Base-by-base conservation (phyloP, 1,140 invertebrate species). In the Sycophila sp. region DNA sequence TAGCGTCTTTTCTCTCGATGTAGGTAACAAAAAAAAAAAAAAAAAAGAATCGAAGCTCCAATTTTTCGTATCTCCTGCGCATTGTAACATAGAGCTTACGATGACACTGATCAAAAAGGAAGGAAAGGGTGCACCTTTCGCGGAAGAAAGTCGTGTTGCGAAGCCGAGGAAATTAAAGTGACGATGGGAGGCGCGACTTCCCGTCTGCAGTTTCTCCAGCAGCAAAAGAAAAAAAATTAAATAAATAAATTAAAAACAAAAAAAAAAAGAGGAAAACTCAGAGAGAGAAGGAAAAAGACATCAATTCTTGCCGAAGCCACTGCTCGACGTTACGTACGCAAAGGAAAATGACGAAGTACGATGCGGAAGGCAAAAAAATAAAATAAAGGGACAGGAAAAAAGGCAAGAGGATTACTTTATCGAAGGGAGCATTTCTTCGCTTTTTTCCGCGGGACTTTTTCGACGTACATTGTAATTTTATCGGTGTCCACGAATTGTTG, bases 61-160 rank as follows among this genome's bases (percentile, higher is more conserved):
- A 66, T 51, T 42, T 69, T 56, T 60, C 66, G 42, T 79, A 76
- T 79, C 73, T 78, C 74, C 74, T 76, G 68, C 63, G 78, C 77
- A 80, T 78, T 82, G 78, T 83, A 82, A 80, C 76, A 78, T 81
- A 81, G 78, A n/a, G n/a, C n/a, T n/a, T n/a, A n/a, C n/a, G n/a
- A n/a, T n/a, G n/a, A n/a, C n/a, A n/a, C n/a, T n/a, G n/a, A n/a
- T n/a, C n/a, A n/a, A n/a, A n/a, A n/a, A n/a, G n/a, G n/a, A n/a
- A n/a, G n/a, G n/a, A n/a, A n/a, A n/a, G n/a, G n/a, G n/a, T n/a
- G n/a, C n/a, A n/a, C n/a, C n/a, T n/a, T n/a, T n/a, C n/a, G n/a
- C n/a, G n/a, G n/a, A n/a, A n/a, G n/a, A n/a, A n/a, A n/a, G n/a
- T n/a, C n/a, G n/a, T n/a, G n/a, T n/a, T n/a, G n/a, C n/a, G n/a